Conservation (phyloP, 2,797 vertebrate genomes). For the Harpagifer antarcticus region DNA sequence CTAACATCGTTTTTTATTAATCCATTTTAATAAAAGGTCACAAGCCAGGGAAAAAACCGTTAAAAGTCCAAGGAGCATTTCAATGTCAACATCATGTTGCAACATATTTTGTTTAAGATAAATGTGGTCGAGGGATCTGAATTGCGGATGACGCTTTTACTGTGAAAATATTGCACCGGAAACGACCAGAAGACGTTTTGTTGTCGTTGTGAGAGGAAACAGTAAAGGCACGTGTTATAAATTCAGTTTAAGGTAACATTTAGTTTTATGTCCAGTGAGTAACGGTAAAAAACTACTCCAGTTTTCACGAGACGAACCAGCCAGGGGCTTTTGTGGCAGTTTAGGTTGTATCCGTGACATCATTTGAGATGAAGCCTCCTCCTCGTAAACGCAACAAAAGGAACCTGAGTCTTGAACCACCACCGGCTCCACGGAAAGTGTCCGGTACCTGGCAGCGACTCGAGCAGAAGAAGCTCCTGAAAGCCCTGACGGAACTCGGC, state of each 20-base stretch:
- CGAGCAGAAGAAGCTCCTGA: constrained; percentile 58
- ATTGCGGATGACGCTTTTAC: not conserved
- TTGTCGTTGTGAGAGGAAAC: not conserved
- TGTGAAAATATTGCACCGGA: constrained; percentile 6
- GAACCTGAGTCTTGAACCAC: not conserved
- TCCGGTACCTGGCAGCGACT: constrained; percentile 38
- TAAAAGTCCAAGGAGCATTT: not conserved
- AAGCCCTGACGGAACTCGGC: constrained; percentile 51
- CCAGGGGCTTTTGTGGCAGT: not conserved
- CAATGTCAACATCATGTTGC: not conserved
- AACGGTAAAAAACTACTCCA: no score
- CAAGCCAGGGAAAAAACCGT: not conserved
- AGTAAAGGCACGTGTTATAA: not conserved
- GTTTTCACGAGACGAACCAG: not conserved
- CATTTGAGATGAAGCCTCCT: constrained; percentile 61
- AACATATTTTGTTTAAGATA: not conserved
- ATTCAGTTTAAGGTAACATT: rapidly evolving
- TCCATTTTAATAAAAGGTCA: not conserved
- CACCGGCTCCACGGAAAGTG: no score
- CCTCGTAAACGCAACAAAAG: constrained; percentile 61
- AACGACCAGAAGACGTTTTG: not conserved
- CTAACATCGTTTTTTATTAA: not conserved
- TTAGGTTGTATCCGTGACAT: not conserved
- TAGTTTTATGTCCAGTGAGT: not conserved
- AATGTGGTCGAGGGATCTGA: not conserved